Conservation (phyloP, 2,797 vertebrate genomes). For the Harpagifer antarcticus region DNA sequence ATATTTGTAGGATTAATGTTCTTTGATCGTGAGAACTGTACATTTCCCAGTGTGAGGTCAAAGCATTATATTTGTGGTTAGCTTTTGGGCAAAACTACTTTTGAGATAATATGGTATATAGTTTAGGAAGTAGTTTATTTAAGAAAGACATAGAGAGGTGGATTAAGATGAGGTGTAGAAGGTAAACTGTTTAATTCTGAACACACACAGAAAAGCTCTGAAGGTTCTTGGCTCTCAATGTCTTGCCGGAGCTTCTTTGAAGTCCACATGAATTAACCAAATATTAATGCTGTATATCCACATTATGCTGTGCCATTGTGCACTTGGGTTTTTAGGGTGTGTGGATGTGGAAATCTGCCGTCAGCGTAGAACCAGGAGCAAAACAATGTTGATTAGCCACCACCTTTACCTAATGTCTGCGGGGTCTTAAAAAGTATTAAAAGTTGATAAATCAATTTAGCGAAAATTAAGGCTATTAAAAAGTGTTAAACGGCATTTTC, state of each 20-base stretch:
- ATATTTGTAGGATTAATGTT: too few species aligned
- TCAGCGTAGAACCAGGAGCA: too few species aligned
- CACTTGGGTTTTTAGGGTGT: not conserved
- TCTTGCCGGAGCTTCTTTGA: constrained; percentile 13
- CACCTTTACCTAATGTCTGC: too few species aligned
- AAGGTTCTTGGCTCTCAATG: constrained; percentile 36
- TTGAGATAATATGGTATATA: not conserved
- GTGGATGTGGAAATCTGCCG: not conserved
- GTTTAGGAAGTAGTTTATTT: too few species aligned
- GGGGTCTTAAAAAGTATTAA: too few species aligned
- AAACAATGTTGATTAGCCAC: not conserved
- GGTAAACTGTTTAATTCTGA: constrained; percentile 31
- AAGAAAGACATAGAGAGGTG: not conserved
- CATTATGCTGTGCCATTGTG: not conserved
- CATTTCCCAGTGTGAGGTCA: too few species aligned
- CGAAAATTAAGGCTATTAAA: too few species aligned
- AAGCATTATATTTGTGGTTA: too few species aligned
- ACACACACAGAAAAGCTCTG: constrained; percentile 24
- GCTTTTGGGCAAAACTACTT: too few species aligned
- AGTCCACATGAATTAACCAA: constrained; percentile 40
- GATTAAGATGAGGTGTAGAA: not conserved
- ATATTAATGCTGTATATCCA: constrained; percentile 12
- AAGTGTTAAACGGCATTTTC: too few species aligned
- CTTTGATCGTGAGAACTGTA: too few species aligned
- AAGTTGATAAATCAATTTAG: too few species aligned